Conservation (phyloP, 2,113 vertebrate species). For the Platichthys flesus region DNA sequence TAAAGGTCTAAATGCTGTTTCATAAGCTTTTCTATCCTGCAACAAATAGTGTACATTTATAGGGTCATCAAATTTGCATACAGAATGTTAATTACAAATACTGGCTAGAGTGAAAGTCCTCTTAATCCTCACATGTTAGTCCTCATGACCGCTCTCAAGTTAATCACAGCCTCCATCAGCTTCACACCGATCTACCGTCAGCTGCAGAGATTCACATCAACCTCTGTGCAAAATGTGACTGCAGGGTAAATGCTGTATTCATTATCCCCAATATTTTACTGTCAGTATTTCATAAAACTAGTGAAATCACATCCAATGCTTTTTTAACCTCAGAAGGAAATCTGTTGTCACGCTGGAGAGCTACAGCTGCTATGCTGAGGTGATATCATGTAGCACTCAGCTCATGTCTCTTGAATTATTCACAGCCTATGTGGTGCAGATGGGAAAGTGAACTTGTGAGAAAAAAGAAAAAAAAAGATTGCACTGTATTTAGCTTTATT, state of each 20-base stretch:
- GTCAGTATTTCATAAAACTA: slow-evolving; percentile 36
- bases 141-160: background rate
- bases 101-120: background rate
- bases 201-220: background rate
- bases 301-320: slow-evolving; percentile 1
- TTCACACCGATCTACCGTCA: background rate
- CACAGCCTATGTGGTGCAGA: slow-evolving; percentile 10
- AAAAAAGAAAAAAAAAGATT: slow-evolving; percentile 15
- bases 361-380: slow-evolving; percentile 37
- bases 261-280: slow-evolving; percentile 32
- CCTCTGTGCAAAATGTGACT: background rate
- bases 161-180: background rate
- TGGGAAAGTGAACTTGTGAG: slow-evolving; percentile 4
- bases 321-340: background rate
- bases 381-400: slow-evolving; percentile 34
- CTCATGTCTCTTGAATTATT: slow-evolving; percentile 41
- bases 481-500: background rate
- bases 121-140: background rate
- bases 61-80: background rate
- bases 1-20: slow-evolving; percentile 4
- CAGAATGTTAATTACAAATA: background rate
- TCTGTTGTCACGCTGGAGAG: slow-evolving; percentile 8
- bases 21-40: background rate
- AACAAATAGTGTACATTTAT: background rate
- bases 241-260: background rate